phyloP scores from a whole-genome alignment of 2,888 invertebrate genomes.

The Phasia obesa region DNA sequence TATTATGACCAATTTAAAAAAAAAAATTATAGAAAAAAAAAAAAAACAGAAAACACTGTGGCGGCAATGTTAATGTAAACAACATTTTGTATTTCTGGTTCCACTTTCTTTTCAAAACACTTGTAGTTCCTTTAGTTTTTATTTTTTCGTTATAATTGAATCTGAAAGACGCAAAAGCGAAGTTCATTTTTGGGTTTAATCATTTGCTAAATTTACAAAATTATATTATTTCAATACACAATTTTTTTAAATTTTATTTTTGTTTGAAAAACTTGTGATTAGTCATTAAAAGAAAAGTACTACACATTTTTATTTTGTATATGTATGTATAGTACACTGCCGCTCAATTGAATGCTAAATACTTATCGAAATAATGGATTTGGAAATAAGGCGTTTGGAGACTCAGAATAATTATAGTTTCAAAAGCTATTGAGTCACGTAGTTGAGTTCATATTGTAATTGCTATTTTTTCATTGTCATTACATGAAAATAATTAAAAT shows the following conservation, averaged over 20 bases:
- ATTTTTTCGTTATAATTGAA: slow-evolving; percentile 21
- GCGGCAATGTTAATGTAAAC: slow-evolving; percentile 60
- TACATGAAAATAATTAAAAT: no score
- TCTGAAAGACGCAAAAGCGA: slow-evolving; percentile 65
- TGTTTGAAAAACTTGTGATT: slow-evolving; percentile 50
- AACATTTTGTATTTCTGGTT: slow-evolving; percentile 56
- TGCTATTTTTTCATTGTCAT: no score
- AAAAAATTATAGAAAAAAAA: background rate
- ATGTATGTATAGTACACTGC: no score
- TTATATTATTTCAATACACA: slow-evolving; percentile 12
- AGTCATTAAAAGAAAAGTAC: slow-evolving; percentile 42
- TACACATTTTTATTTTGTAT: background rate
- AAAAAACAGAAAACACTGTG: slow-evolving; percentile 27
- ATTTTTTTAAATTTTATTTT: slow-evolving; percentile 10
- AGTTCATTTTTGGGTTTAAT: slow-evolving; percentile 65
- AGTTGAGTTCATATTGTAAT: no score
- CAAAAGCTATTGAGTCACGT: no score
- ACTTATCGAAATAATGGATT: no score
- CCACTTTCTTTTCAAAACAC: slow-evolving; percentile 54
- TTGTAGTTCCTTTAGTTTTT: slow-evolving; percentile 14
- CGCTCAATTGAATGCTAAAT: no score
- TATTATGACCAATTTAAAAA: slow-evolving; percentile 62
- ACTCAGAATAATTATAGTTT: no score
- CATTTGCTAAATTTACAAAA: slow-evolving; percentile 56
- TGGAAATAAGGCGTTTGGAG: no score